Evolutionary conservation across 2,113 vertebrate species (phyloP).

Genomic region (Sminthopsis crassicaudata): DNA sequence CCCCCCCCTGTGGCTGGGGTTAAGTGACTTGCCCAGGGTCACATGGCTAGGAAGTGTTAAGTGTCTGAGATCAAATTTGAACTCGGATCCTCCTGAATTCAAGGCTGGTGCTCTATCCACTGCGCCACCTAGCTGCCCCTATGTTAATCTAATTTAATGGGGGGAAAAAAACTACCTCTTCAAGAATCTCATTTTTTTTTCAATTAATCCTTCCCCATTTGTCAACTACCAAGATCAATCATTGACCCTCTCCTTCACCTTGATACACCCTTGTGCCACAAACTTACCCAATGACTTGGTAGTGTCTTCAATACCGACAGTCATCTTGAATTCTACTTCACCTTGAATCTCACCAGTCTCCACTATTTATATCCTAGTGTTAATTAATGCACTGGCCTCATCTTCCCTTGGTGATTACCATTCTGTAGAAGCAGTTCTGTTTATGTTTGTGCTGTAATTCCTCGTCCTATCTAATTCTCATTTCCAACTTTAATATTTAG

Average conservation of each 20-base stretch:
- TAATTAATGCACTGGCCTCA: neutral
- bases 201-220: neutral
- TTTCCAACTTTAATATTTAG: constrained; percentile 49
- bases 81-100: too few species aligned
- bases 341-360: constrained; percentile 14
- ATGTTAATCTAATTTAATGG: neutral
- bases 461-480: constrained; percentile 9
- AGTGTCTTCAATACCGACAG: neutral
- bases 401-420: neutral
- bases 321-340: neutral
- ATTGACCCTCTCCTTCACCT: neutral
- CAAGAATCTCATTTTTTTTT: constrained; percentile 13
- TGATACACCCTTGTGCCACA: constrained; percentile 21
- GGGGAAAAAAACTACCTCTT: neutral
- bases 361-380: constrained; percentile 32
- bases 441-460: constrained; percentile 26
- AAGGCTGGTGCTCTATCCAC: too few species aligned
- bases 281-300: neutral
- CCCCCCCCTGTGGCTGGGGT: too few species aligned
- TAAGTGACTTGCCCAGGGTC: too few species aligned
- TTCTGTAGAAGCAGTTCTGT: constrained; percentile 9
- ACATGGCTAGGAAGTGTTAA: too few species aligned
- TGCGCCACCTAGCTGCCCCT: too few species aligned
- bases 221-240: neutral
- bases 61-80: too few species aligned